Evolutionary conservation across 2,888 invertebrate genomes (phyloP).

Genomic region (Agapetus fuscipes): DNA sequence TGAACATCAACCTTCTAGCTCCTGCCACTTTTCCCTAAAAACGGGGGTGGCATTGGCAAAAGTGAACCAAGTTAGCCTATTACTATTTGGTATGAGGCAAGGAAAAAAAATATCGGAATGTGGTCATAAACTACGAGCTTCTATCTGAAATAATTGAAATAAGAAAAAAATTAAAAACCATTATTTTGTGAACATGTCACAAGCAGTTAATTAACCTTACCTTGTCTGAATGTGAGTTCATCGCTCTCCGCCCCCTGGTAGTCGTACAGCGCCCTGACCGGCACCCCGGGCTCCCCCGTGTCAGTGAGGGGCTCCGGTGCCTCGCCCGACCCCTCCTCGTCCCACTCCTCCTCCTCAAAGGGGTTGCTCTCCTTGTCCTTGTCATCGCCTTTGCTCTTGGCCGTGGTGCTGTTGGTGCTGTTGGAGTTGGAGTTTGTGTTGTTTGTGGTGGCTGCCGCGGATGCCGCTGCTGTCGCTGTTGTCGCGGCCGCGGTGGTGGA

Average conservation of each 20-base stretch:
- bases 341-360: constrained; percentile 72
- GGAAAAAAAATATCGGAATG: too few relatives aligned
- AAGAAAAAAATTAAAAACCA: too few relatives aligned
- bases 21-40: too few relatives aligned
- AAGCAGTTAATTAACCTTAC: too few relatives aligned
- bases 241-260: constrained; percentile 96
- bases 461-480: constrained; percentile 24
- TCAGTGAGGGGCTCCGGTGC: constrained; percentile 59
- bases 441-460: constrained; percentile 31
- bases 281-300: constrained; percentile 88
- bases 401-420: constrained; percentile 1
- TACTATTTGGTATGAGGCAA: too few relatives aligned
- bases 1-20: too few relatives aligned
- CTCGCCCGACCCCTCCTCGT: constrained; percentile 61
- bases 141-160: too few relatives aligned
- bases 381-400: constrained; percentile 5
- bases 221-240: constrained; percentile 93
- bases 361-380: constrained; percentile 58
- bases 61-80: too few relatives aligned
- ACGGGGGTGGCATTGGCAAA: too few relatives aligned
- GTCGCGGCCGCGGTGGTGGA: constrained; percentile 3
- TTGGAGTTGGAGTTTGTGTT: constrained; percentile 7
- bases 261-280: constrained; percentile 91
- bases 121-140: too few relatives aligned
- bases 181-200: too few relatives aligned